These are phyloP conservation scores for Pluvialis apricaria DNA, from an alignment of 2,113 vertebrate species.

Conservation along the genomic window DNA sequence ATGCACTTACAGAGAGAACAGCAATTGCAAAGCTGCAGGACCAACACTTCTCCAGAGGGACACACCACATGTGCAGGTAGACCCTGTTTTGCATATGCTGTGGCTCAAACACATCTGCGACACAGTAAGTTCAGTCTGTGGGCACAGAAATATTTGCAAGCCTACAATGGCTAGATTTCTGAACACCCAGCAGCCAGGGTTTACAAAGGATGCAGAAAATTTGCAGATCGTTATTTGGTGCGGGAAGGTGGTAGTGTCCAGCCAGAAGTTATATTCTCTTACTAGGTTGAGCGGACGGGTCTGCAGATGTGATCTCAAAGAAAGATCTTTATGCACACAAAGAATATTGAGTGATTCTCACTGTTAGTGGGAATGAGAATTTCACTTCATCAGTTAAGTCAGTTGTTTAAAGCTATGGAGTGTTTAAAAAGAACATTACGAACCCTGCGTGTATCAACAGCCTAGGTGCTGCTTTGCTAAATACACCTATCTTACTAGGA, in stretches of 20 bases:
- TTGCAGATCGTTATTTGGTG: background rate
- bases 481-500: background rate
- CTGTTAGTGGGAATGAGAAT: background rate
- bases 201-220: background rate
- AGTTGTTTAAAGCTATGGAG: background rate
- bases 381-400: background rate
- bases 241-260: background rate
- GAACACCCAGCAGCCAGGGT: background rate
- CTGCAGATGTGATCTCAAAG: background rate
- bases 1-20: rapidly evolving
- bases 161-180: background rate
- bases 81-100: rapidly evolving
- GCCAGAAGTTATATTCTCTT: background rate
- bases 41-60: background rate
- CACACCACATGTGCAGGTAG: background rate
- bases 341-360: background rate
- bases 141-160: background rate
- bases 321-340: background rate
- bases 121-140: background rate
- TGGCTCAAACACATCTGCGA: background rate
- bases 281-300: background rate
- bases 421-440: rapidly evolving
- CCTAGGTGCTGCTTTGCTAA: background rate
- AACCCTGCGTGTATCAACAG: background rate
- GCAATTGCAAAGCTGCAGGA: background rate